Evolutionary conservation across 2,888 invertebrate species (phyloP), one percentile per base, ranked within the genome.

Genomic region (Hyppa rectilinea): DNA sequence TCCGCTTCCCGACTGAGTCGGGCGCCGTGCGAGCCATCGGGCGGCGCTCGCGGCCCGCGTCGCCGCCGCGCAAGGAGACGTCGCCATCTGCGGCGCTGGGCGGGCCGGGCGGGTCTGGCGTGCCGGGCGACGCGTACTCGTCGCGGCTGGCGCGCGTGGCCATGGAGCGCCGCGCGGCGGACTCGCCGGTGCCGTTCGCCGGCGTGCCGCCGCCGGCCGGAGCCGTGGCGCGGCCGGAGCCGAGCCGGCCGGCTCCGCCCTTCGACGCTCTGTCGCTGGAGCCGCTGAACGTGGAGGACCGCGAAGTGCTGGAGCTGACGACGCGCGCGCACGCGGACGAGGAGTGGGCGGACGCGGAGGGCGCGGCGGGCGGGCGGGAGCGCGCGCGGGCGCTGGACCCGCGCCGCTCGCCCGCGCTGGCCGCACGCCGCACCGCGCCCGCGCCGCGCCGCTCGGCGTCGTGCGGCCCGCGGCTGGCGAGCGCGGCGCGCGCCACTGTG

Each of bases 11-110:
- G 60, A 89, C 96, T 38, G 97, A 97, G 83, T 97, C 97, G 45
- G 96, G 96, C 81, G 97, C 97, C 29, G 97, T 97, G 60, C 97
- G 97, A 64, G 97, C 97, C 60, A 96, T 97, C 74, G 96, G 89
- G 64, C 94, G 92, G 52, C 94, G 95, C 87, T 96, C 97, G 64
- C 97, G 97, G 85, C 97, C 97, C 53, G 97, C 97, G 56, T 97
- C 98, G 53, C 97, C 98, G 50, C 96, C 97, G 93, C 96, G 96
- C 86, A 96, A 97, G 91, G 97, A 97, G 86, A 90, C 95, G 67
- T 96, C 96, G 67, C 96, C 97, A 71, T 47, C 75, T 96, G 84
- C 84, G 64, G 52, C n/a, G 31, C n/a, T 6, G n/a, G 53, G 53
- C n/a, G 52, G 20, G 31, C 52, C 29, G 4, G 17, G 31, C 34